These are phyloP conservation scores for Dicyrtomina minuta DNA, from an alignment of 2,888 invertebrate genomes.

Conservation along the genomic window DNA sequence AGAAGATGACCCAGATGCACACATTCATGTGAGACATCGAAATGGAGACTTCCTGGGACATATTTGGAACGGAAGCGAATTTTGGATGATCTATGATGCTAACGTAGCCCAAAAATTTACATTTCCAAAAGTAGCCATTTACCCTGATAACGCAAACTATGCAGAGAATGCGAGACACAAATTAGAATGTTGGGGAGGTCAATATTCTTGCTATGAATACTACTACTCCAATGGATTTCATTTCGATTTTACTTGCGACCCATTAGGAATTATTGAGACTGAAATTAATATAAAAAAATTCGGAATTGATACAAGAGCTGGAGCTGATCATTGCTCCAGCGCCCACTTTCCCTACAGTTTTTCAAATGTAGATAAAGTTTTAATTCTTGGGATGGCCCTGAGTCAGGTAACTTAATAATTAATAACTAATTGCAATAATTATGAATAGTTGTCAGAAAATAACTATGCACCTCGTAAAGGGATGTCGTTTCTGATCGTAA, in stretches of 20 bases:
- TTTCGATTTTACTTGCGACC: background rate
- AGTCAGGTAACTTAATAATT: background rate
- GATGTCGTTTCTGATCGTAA: no score
- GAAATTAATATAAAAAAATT: background rate
- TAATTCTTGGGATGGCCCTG: constrained; percentile 1
- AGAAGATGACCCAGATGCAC: constrained; percentile 5
- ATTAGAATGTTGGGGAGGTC: background rate
- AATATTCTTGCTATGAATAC: constrained; percentile 5
- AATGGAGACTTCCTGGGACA: constrained; percentile 12
- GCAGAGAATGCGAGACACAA: constrained; percentile 2
- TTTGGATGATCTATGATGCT: constrained; percentile 10
- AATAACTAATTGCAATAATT: background rate
- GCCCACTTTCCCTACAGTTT: background rate
- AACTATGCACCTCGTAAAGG: no score
- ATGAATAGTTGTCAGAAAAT: no score
- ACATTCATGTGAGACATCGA: background rate
- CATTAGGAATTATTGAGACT: constrained; percentile 8
- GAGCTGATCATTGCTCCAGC: background rate
- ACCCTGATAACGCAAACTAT: background rate
- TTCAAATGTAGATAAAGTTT: background rate
- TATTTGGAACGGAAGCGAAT: constrained; percentile 1
- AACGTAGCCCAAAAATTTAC: constrained; percentile 5
- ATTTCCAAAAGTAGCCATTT: constrained; percentile 2
- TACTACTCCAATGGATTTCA: constrained; percentile 2
- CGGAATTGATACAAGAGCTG: background rate